phyloP scores from a whole-genome alignment of 2,113 vertebrate genomes.

The Numenius arquata region DNA sequence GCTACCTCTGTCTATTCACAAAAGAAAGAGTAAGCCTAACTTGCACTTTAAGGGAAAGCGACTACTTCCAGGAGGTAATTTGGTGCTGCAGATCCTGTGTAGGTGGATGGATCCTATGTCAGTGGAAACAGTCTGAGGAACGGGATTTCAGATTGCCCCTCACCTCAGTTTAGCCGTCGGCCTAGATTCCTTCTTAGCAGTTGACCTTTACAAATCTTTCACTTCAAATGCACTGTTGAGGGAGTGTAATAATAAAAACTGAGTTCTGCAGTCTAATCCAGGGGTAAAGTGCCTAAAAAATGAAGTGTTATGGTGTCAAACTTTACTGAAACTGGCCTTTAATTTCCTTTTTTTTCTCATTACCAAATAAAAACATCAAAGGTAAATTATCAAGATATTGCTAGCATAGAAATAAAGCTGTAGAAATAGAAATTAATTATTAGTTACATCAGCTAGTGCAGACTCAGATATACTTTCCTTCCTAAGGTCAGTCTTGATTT shows the following conservation, averaged over 20 bases:
- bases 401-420: background rate
- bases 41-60: background rate
- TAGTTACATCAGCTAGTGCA: background rate
- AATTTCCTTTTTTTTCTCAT: background rate
- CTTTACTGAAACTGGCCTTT: background rate
- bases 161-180: background rate
- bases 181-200: background rate
- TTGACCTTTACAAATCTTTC: background rate
- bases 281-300: background rate
- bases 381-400: background rate
- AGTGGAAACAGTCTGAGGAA: background rate
- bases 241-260: background rate
- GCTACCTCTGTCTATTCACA: background rate
- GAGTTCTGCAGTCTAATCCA: background rate
- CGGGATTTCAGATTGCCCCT: background rate
- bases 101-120: background rate
- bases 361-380: background rate
- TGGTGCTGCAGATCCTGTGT: background rate
- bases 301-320: background rate
- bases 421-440: background rate
- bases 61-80: background rate
- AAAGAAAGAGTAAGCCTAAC: background rate
- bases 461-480: background rate
- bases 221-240: background rate
- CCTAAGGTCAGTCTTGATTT: background rate